Evolutionary conservation across 1,140 invertebrate species (phyloP).

Genomic region (Drosophila simulans): DNA sequence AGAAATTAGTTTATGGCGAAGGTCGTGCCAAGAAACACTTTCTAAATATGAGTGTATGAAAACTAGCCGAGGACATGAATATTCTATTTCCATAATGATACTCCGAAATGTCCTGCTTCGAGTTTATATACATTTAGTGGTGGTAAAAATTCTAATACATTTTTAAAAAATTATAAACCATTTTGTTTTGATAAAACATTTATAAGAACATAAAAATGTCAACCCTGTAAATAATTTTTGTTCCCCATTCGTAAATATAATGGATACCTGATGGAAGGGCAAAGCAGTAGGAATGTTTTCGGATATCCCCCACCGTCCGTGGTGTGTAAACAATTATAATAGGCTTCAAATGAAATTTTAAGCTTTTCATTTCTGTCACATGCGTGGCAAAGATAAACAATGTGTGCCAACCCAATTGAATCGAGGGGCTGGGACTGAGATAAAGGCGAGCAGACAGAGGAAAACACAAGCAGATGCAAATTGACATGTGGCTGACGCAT

Average conservation of each 20-base stretch:
- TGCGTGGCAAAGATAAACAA: constrained; percentile 47
- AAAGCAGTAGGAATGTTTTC: constrained; percentile 31
- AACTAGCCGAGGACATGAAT: not conserved
- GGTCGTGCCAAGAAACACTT: constrained; percentile 38
- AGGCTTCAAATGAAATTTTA: constrained; percentile 64
- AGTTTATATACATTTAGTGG: not conserved
- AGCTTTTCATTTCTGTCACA: constrained; percentile 57
- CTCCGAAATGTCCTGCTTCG: not conserved
- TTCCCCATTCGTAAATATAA: too few relatives aligned
- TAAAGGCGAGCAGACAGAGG: constrained; percentile 14
- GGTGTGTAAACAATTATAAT: constrained; percentile 69
- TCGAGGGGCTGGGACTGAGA: not conserved
- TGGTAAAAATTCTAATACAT: too few relatives aligned
- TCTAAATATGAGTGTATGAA: not conserved
- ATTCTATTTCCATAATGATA: not conserved
- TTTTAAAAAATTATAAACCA: too few relatives aligned
- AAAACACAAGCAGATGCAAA: constrained; percentile 36
- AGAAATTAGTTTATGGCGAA: constrained; percentile 77
- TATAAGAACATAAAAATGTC: too few relatives aligned
- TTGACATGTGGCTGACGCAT: constrained; percentile 67
- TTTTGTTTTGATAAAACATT: not conserved
- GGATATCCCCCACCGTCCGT: constrained; percentile 11
- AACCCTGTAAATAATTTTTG: too few relatives aligned
- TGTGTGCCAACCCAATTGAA: too few relatives aligned
- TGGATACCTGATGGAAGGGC: not conserved